Base-by-base conservation (phyloP, 2,888 invertebrate species). In the Xylocampa areola region DNA sequence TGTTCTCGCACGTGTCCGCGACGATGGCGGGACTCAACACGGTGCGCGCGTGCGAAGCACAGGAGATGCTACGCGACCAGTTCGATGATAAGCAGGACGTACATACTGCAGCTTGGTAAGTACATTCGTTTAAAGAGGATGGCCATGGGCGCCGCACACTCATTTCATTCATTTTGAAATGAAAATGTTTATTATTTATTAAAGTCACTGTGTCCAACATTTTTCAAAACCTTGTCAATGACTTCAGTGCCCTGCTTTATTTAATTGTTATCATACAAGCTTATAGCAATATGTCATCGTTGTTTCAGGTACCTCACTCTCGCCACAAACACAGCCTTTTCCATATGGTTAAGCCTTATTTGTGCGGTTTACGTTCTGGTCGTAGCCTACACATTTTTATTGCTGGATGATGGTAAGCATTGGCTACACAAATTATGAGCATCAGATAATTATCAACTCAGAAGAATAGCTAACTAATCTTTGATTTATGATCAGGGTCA, bases 1-100 rank as follows among this genome's bases (percentile, higher is more conserved):
- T 98, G 11, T 97, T 97, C 86, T 96, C 97, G 0, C 97, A 98
- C 85, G 95, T 98, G 55, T 96, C 96, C 40, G 96, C 97, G n/a
- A 96, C 96, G 0, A 92, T 98, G 81, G 94, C 96, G 62, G 98
- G 98, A 0, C 90, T 98, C 27, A 92, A 95, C 17, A 97, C 97
- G 2, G 97, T 98, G 58, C 94, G 98, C 63, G 96, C 97, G 1
- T 96, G 95, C 64, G 91, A 92, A 35, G 96, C 96, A 0, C 95
- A 97, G 85, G 85, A 93, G 2, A 94, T 96, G 88, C 95, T 97
- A 59, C 91, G 94, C n/a, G 89, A 91, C 59, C 96, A 96, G 78
- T 96, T 96, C 75, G 96, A 96, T 77, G 86, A 87, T 11, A 94
- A 96, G 62, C 96, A 96, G 82, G 95, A 94, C 83, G 90, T 95